Evolutionary conservation across 2,113 vertebrate genomes (phyloP), one percentile per base, ranked within the genome.

Genomic region (Glareola pratincola): DNA sequence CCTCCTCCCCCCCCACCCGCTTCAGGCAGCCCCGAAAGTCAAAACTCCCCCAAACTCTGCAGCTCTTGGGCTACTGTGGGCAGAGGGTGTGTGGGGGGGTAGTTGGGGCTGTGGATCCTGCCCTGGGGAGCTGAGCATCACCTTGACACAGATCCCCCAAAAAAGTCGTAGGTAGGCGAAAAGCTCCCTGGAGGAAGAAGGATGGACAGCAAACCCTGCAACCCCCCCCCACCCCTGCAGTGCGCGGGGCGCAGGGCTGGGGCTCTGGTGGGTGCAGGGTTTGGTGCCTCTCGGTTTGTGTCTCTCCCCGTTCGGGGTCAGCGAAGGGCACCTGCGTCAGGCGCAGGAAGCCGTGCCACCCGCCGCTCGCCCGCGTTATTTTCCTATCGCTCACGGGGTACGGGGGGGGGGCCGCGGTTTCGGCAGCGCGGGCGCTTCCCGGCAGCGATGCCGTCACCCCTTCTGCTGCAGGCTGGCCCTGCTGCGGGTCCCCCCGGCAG

Each of bases 171-270:
- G 43, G 21, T 32, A 54, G 18, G 22, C 27, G 19, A 9, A 64
- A 48, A n/a, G 1, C 7, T 22, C 8, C n/a, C 48, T 3, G 13
- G 12, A 37, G 67, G 48, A 51, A 43, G 14, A 17, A 27, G 16
- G 26, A 14, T 10, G 56, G 22, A 1, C 21, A 34, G 22, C 27
- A 12, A 48, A 4, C 48, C 30, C 67, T 9, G 39, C 32, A 20
- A n/a, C n/a, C n/a, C n/a, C n/a, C n/a, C n/a, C n/a, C n/a, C n/a
- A n/a, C 5, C 24, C 9, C n/a, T 6, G 0, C 43, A 20, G 53
- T 50, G 36, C 9, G 3, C 0, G 0, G 10, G 6, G 27, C 6
- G 18, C 7, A 11, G 36, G 34, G 10, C 16, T 29, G 27, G 34
- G 34, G 1, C 11, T 2, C 2, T 0, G 23, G 21, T 8, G 43